Base-by-base conservation (phyloP, 2,888 invertebrate species). In the Lissonota sp. region DNA sequence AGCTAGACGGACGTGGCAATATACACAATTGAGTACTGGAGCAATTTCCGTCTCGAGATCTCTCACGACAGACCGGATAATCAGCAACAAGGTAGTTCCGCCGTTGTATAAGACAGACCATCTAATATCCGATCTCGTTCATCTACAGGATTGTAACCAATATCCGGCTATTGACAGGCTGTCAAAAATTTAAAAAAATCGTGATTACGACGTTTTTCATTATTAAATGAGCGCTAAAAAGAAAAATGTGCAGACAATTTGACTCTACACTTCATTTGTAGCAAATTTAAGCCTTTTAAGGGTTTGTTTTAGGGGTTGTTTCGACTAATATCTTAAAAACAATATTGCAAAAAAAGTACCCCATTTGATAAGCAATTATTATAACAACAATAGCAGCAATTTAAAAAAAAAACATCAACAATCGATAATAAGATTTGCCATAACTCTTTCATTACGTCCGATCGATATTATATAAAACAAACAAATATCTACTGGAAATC, bases 31-130 rank as follows among this genome's bases (percentile, higher is more conserved):
- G 76, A 55, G 16, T 57, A 57, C 64, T 57, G 40, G 64, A 70
- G 66, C 60, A 80, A 82, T 80, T 80, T 80, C 72, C 77, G 79
- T 60, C 66, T 66, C 49, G 49, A 51, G 63, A 69, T 77, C 55
- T 58, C 73, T 53, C 79, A 8, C 64, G 64, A 66, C 62, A 74
- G 66, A 26, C 8, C 58, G 51, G 58, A 74, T 53, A 79, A 82
- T 80, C 79, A 76, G 55, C 69, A 46, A 67, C 77, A 55, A 64
- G 77, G 49, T 37, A 69, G 64, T 64, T 72, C 67, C 70, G 76
- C 55, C 55, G 37, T 42, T 62, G 26, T 55, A 49, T 71, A 75
- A 71, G 75, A 82, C 51, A 46, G 44, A n/a, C 10, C 42, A 12
- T 72, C 26, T 44, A 40, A 39, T 37, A 69, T 46, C n/a, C 49